Conservation (phyloP, 2,888 invertebrate species). For the Ashinkailepas kermadecensis region DNA sequence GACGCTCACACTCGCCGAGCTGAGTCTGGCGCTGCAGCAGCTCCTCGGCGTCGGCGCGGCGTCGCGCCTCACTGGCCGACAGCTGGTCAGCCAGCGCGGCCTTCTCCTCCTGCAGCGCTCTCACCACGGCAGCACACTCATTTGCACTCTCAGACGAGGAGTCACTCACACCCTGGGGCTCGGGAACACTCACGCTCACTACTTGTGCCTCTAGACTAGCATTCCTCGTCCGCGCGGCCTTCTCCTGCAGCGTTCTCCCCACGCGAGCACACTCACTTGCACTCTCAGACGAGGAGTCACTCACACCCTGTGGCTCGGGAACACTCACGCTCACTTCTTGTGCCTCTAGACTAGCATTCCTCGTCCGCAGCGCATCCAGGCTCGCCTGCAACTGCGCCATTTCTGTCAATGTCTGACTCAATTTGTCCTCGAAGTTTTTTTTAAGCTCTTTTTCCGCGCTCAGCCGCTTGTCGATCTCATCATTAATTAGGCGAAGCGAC, state of each 20-base stretch:
- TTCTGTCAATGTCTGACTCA: not conserved
- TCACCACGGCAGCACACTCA: not conserved
- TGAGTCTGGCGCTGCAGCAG: not conserved
- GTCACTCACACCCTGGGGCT: too few species aligned
- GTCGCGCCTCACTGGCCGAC: not conserved
- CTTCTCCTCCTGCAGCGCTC: not conserved
- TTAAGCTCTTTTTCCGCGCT: constrained; percentile 15
- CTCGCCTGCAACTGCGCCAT: not conserved
- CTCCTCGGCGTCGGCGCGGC: not conserved
- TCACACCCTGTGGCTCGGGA: too few species aligned
- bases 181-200: not conserved
- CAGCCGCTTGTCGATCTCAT: not conserved
- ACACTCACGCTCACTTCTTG: not conserved
- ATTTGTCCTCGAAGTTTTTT: constrained; percentile 18
- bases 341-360: not conserved
- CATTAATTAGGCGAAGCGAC: not conserved
- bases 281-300: too few species aligned
- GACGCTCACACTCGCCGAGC: not conserved
- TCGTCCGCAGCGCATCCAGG: not conserved
- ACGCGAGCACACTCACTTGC: not conserved
- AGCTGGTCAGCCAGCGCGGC: not conserved
- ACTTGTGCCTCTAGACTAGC: not conserved
- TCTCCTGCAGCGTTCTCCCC: not conserved
- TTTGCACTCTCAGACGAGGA: not conserved
- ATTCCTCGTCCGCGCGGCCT: not conserved